Base-by-base conservation (phyloP, 2,113 vertebrate genomes). In the Sigmodon hispidus region DNA sequence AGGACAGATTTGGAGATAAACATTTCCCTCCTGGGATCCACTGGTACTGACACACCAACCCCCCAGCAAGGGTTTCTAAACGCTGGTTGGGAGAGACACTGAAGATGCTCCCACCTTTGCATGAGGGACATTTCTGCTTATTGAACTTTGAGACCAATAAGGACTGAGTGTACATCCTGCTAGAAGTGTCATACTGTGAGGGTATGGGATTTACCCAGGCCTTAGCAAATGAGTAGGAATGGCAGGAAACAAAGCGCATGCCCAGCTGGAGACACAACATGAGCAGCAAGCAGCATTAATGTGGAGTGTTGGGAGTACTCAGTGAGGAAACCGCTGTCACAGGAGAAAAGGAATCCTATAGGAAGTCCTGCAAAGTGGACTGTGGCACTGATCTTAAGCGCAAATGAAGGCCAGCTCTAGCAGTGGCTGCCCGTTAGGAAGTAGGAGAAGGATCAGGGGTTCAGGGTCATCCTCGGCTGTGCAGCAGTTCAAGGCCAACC, bases 101-200 rank as follows among this genome's bases (percentile, higher is more conserved):
- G 12, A 75, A 72, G 79, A 93, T 13, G 0, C 26, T 73, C 17
- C 45, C 65, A 16, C 29, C 26, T 70, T 80, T 24, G 84, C 69
- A 34, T n/a, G 48, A 36, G 31, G 76, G 70, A 70, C 45, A 75
- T 69, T 96, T 95, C 85, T 94, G 26, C 83, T 75, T 95, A 88
- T 86, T 26, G 26, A 70, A 90, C 45, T 85, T 24, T 45, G 89
- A 90, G 69, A 72, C 26, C 65, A 34, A 57, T 50, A 45, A 4
- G 69, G 75, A 67, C 9, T 22, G 3, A 73, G 36, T 59, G 34
- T 24, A 48, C 4, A 16, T 21, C 55, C 16, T 16, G 34, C 40
- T 70, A 87, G 81, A 86, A 0, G 19, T 7, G 1, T 26, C 52
- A 63, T 36, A 12, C 75, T 73, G 36, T 67, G 31, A 73, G 43